These are phyloP conservation scores for Sinocyclocheilus anophthalmus DNA, from an alignment of 2,113 vertebrate genomes.

Conservation along the genomic window DNA sequence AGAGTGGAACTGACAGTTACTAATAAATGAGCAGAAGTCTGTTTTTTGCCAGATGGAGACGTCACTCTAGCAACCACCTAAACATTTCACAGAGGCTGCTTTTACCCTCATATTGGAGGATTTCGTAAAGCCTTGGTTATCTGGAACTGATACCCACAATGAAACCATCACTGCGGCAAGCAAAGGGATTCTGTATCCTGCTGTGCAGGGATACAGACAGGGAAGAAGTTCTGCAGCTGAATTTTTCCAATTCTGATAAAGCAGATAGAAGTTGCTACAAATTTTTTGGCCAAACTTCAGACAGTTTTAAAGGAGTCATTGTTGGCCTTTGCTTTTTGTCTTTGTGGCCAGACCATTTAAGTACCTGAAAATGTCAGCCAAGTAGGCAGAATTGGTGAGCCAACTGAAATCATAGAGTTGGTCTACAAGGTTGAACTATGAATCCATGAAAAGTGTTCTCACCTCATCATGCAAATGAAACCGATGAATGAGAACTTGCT, in stretches of 20 bases:
- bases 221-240: background rate
- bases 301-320: background rate
- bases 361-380: constrained; percentile 14
- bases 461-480: constrained; percentile 7
- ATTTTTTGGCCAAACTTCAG: background rate
- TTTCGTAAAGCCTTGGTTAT: background rate
- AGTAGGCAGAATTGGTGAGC: background rate
- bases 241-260: background rate
- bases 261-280: background rate
- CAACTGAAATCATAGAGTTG: background rate
- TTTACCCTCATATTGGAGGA: background rate
- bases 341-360: background rate
- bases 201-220: background rate
- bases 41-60: background rate
- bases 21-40: constrained; percentile 1
- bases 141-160: background rate
- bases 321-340: no score
- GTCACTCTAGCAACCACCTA: constrained; percentile 1
- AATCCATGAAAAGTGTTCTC: background rate
- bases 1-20: background rate
- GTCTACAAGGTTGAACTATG: background rate
- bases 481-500: background rate
- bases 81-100: background rate
- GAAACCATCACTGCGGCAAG: background rate
- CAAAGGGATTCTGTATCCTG: background rate